Percentiles rank a stretch among this genome's conserved stretches.
phyloP scores from a whole-genome alignment of 2,797 vertebrate species.

The Rhynchonycteris naso region DNA sequence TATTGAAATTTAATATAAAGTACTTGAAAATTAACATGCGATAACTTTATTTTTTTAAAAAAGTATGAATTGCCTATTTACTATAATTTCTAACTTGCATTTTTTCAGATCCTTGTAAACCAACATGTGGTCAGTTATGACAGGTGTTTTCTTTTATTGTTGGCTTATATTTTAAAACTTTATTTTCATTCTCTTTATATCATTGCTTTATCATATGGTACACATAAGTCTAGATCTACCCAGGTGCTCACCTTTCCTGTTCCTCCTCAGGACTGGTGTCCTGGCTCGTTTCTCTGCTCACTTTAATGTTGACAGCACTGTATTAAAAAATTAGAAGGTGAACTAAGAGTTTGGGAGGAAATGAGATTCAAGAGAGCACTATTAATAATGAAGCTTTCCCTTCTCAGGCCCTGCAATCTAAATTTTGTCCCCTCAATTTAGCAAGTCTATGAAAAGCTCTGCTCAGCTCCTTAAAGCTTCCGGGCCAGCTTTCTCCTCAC shows the following conservation, averaged over 20 bases:
- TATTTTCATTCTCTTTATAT: background rate
- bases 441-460: background rate
- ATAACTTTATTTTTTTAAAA: background rate
- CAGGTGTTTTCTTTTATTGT: background rate
- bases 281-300: background rate
- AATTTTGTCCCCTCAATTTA: background rate
- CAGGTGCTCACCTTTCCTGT: background rate
- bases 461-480: background rate
- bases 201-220: background rate
- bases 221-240: background rate
- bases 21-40: background rate
- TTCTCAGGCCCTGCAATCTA: background rate
- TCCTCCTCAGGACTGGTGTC: background rate
- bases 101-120: background rate
- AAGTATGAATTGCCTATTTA: background rate
- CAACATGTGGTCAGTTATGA: background rate
- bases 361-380: background rate
- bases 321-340: slow-evolving; percentile 14
- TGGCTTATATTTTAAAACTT: background rate
- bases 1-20: background rate
- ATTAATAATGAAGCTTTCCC: background rate
- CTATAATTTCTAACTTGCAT: background rate
- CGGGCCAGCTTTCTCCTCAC: background rate
- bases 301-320: background rate
- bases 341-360: background rate